phyloP scores from a whole-genome alignment of 2,113 vertebrate species.

The Microtus oregoni region DNA sequence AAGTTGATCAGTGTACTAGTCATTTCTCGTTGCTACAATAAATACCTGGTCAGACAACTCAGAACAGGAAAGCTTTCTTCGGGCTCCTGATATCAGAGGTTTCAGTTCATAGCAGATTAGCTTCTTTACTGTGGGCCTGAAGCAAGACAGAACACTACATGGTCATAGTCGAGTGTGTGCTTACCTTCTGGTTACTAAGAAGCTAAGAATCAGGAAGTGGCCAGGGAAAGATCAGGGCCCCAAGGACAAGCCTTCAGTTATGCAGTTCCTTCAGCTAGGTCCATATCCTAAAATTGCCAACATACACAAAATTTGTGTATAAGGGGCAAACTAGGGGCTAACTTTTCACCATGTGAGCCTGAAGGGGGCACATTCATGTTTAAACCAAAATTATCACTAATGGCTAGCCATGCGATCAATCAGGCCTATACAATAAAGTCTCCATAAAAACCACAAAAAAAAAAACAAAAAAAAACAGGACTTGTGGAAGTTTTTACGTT shows the following conservation, averaged over 20 bases:
- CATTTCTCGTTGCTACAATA: background rate
- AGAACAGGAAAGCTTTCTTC: background rate
- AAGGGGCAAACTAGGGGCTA: background rate
- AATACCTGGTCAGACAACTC: background rate
- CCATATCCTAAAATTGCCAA: background rate
- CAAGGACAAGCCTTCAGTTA: background rate
- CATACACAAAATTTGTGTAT: background rate
- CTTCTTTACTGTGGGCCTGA: background rate
- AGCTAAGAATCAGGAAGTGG: background rate
- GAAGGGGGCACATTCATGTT: background rate
- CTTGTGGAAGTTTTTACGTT: background rate
- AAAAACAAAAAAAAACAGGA: background rate
- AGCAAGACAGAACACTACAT: background rate
- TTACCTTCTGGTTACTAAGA: background rate
- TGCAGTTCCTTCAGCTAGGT: background rate
- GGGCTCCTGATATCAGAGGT: background rate
- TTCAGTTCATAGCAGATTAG: background rate
- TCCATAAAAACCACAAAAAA: background rate
- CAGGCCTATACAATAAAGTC: background rate
- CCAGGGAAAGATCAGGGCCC: background rate
- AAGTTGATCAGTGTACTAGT: background rate
- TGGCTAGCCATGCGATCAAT: background rate
- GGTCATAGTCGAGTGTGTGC: background rate
- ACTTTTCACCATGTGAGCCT: background rate
- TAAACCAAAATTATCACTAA: background rate